These are phyloP conservation scores for Papilio gigon DNA, from an alignment of 2,888 invertebrate species.

Conservation along the genomic window DNA sequence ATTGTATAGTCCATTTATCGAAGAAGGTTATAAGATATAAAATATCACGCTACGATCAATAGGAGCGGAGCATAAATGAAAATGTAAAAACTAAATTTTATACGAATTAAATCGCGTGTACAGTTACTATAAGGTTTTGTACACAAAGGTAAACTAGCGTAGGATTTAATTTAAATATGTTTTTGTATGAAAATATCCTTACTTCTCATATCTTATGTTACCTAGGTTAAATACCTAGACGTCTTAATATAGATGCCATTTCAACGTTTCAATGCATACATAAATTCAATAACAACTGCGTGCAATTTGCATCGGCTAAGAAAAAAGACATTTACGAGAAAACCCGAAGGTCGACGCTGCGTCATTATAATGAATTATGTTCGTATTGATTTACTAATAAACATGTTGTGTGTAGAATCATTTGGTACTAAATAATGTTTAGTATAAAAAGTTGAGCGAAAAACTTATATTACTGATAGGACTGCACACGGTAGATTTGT, in stretches of 20 bases:
- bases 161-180: background rate
- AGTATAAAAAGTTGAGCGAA: background rate
- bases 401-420: background rate
- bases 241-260: background rate
- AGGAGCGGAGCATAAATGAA: no score
- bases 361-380: constrained; percentile 26
- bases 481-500: no score
- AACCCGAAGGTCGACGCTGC: constrained; percentile 10
- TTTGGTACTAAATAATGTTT: background rate
- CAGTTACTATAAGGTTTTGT: no score
- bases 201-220: background rate
- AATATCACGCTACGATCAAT: no score
- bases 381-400: constrained; percentile 15
- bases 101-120: no score
- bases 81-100: no score
- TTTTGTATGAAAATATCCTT: background rate
- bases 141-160: no score
- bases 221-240: background rate
- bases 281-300: constrained; percentile 5
- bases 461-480: background rate
- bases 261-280: constrained; percentile 4
- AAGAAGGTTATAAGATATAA: no score
- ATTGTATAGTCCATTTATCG: no score
- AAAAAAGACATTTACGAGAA: constrained; percentile 13
- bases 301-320: constrained; percentile 11